phyloP scores from a whole-genome alignment of 2,113 vertebrate genomes.

The Progne subis region DNA sequence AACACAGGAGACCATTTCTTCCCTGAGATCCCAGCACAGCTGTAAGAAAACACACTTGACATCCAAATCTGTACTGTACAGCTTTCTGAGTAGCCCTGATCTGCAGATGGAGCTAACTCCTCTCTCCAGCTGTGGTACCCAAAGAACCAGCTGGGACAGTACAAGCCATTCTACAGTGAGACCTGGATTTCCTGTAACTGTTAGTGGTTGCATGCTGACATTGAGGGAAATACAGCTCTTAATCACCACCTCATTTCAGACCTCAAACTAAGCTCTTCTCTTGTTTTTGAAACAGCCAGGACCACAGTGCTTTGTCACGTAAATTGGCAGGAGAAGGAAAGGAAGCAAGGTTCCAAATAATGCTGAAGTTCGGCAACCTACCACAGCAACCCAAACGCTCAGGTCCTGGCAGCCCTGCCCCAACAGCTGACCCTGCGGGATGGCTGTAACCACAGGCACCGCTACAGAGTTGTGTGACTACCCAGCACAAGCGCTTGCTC shows the following conservation, averaged over 20 bases:
- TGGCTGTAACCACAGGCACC: neutral
- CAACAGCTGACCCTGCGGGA: neutral
- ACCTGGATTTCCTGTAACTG: neutral
- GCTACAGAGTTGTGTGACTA: rapidly evolving
- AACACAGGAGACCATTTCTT: neutral
- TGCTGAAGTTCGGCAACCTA: neutral
- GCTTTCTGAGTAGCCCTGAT: neutral
- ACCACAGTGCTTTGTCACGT: neutral
- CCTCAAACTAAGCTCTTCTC: neutral
- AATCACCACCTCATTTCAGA: neutral
- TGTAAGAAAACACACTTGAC: neutral
- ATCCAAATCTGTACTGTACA: neutral
- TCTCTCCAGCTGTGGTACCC: neutral
- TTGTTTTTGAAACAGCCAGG: neutral
- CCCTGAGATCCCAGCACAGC: neutral
- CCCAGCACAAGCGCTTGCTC: neutral
- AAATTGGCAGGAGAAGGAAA: neutral
- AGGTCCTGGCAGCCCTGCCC: neutral
- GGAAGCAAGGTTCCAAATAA: neutral
- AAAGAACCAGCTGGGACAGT: neutral
- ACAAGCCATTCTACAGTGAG: neutral
- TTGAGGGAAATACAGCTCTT: neutral
- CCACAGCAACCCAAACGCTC: neutral
- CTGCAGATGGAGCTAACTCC: neutral
- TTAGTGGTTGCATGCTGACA: neutral